A percentile compares a stretch with the other conserved stretches of the same genome.
phyloP scores from a whole-genome alignment of 2,888 invertebrate species.

The Bugulina stolonifera region DNA sequence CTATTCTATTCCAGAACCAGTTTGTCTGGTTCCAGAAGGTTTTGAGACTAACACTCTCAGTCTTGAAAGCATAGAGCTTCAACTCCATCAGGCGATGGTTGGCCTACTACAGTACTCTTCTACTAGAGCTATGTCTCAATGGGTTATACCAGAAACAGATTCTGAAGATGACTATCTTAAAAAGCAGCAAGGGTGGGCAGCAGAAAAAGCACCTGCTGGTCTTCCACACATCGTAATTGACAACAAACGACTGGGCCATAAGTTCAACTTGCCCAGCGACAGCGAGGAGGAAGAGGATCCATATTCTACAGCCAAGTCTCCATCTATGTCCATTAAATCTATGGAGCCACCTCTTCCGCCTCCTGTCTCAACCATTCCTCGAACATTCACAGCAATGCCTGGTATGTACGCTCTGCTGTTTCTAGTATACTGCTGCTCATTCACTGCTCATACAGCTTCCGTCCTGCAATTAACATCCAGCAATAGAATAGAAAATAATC shows the following conservation, averaged over 20 bases:
- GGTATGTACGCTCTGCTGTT: too few species aligned
- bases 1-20: too few species aligned
- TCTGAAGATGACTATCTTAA: conserved; percentile 1
- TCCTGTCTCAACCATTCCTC: conserved; percentile 6
- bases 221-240: neutral
- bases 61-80: neutral
- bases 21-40: too few species aligned
- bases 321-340: conserved; percentile 12
- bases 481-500: too few species aligned
- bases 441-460: too few species aligned
- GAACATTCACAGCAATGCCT: neutral
- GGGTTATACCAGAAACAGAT: conserved; percentile 1
- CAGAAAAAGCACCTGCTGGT: neutral
- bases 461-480: too few species aligned
- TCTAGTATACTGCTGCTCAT: too few species aligned
- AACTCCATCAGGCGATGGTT: neutral
- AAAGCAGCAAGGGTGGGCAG: neutral
- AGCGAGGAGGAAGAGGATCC: conserved; percentile 24
- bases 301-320: conserved; percentile 11
- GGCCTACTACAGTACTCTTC: too few species aligned
- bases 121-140: too few species aligned
- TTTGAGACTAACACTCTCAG: too few species aligned
- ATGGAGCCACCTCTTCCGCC: conserved; percentile 15
- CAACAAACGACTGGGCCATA: neutral
- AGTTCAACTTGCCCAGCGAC: neutral